These are phyloP conservation scores for Lucifuga dentata DNA, from an alignment of 2,113 vertebrate species.

Conservation along the genomic window DNA sequence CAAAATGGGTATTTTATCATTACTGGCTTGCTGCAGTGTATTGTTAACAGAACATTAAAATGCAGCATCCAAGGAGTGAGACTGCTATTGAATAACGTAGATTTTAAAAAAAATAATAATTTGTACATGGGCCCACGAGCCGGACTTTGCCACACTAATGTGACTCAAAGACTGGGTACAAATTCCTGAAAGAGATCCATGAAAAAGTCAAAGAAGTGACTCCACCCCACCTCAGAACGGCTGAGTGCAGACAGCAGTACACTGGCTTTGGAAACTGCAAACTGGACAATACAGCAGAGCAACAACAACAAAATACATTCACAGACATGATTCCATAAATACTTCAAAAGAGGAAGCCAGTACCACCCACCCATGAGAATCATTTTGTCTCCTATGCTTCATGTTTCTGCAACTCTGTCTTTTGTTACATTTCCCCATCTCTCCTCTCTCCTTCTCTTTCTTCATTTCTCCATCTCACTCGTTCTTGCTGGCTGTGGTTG, in stretches of 20 bases:
- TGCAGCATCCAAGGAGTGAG: conserved; percentile 3
- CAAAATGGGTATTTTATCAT: too few species aligned
- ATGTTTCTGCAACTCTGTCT: conserved; percentile 26
- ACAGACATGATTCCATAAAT: conserved; percentile 7
- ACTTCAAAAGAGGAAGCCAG: conserved; percentile 32
- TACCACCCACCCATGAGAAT: conserved; percentile 34
- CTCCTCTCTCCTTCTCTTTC: background rate
- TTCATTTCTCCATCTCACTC: conserved; percentile 10
- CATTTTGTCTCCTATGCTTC: background rate
- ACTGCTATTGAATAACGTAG: conserved; percentile 7
- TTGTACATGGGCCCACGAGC: background rate
- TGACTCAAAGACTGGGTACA: background rate
- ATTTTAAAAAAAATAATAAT: conserved; percentile 6
- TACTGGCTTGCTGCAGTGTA: too few species aligned
- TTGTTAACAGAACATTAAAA: too few species aligned
- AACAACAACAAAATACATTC: background rate
- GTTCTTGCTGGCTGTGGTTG: conserved; percentile 34
- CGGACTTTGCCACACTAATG: conserved; percentile 6
- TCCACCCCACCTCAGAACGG: background rate
- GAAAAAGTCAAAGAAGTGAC: background rate
- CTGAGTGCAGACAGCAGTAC: background rate
- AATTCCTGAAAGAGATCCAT: conserved; percentile 6
- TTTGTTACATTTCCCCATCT: background rate
- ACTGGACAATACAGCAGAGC: background rate
- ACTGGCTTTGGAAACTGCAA: background rate